phyloP scores from a whole-genome alignment of 2,888 invertebrate genomes.

The Zootermopsis nevadensis region DNA sequence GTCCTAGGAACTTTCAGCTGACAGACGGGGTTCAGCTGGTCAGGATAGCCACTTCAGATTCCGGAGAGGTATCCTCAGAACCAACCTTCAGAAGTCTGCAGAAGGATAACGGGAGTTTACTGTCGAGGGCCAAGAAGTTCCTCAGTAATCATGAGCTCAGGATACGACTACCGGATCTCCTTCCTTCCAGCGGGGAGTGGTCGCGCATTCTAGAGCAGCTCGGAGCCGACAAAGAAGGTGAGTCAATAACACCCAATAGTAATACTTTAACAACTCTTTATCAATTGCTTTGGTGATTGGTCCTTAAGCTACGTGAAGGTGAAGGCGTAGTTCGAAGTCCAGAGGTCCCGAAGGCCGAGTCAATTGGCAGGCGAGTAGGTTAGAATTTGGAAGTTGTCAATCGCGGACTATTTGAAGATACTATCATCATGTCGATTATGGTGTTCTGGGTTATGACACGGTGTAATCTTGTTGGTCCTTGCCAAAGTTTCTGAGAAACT shows the following conservation, averaged over 20 bases:
- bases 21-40: slow-evolving; percentile 75
- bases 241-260: slow-evolving; percentile 55
- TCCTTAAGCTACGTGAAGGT: too few species aligned
- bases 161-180: slow-evolving; percentile 76
- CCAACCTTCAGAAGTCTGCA: slow-evolving; percentile 57
- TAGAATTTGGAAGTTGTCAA: too few species aligned
- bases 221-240: slow-evolving; percentile 64
- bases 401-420: too few species aligned
- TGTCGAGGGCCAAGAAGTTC: slow-evolving; percentile 74
- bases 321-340: too few species aligned
- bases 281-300: too few species aligned
- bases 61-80: slow-evolving; percentile 59
- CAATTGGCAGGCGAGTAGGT: too few species aligned
- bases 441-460: too few species aligned
- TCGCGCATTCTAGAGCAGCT: slow-evolving; percentile 63
- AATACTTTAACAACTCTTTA: too few species aligned
- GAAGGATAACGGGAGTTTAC: slow-evolving; percentile 62
- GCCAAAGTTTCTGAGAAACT: too few species aligned
- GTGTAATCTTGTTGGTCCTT: too few species aligned
- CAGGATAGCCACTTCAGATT: slow-evolving; percentile 60
- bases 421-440: too few species aligned
- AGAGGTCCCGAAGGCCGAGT: too few species aligned
- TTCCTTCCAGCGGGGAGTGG: slow-evolving; percentile 71
- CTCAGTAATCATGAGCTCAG: slow-evolving; percentile 78
- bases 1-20: slow-evolving; percentile 63